Evolutionary conservation across 1,140 invertebrate species (phyloP).

Genomic region (Drosophila lini): DNA sequence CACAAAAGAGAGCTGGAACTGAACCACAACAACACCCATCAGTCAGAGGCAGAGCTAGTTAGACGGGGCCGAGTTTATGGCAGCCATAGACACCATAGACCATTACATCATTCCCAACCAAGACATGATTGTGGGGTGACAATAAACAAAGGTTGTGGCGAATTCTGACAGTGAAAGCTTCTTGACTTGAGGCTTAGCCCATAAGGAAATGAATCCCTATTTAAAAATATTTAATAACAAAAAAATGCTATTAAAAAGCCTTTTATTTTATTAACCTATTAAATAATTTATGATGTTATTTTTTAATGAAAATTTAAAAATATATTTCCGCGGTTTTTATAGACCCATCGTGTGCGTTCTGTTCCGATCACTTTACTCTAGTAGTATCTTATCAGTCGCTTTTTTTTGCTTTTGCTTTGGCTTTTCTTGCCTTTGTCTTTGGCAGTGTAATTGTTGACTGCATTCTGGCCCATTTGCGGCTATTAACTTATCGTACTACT

Average conservation of each 20-base stretch:
- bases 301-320: not conserved
- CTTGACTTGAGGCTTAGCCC: not conserved
- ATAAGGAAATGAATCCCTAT: not conserved
- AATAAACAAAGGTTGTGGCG: slow-evolving; percentile 4
- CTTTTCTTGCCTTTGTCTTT: slow-evolving; percentile 33
- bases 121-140: slow-evolving; percentile 26
- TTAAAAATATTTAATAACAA: not conserved
- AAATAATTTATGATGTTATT: not conserved
- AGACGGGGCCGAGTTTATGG: slow-evolving; percentile 32
- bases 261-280: not conserved
- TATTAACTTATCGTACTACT: slow-evolving; percentile 36
- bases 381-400: slow-evolving; percentile 29
- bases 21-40: slow-evolving; percentile 9
- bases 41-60: slow-evolving; percentile 25
- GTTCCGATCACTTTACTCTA: not conserved
- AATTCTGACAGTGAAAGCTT: slow-evolving; percentile 24
- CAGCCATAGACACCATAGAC: slow-evolving; percentile 7
- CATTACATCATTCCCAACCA: slow-evolving; percentile 64
- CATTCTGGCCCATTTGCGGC: slow-evolving; percentile 32
- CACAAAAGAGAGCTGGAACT: slow-evolving; percentile 20
- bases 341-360: not conserved
- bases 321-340: not conserved
- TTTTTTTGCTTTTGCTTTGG: slow-evolving; percentile 2
- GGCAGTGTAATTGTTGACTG: slow-evolving; percentile 41
- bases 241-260: not conserved